Evolutionary conservation across 2,113 vertebrate species (phyloP).

Genomic region (Trogon melanurus): DNA sequence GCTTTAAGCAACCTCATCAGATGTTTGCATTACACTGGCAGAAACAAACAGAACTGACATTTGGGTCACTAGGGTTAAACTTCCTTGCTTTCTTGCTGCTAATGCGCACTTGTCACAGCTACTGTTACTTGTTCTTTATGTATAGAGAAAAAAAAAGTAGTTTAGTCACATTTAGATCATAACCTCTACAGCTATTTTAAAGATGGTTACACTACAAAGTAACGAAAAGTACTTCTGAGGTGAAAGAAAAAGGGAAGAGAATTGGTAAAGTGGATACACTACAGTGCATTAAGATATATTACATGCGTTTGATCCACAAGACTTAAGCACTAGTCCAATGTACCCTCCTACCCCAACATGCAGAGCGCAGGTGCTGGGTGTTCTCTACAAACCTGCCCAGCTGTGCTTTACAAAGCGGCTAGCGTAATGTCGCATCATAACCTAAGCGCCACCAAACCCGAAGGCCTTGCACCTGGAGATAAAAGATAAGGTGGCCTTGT

Average conservation of each 20-base stretch:
- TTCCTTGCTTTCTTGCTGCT: neutral
- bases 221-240: neutral
- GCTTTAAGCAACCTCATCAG: neutral
- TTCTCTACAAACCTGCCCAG: neutral
- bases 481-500: neutral
- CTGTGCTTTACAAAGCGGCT: neutral
- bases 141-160: neutral
- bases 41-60: neutral
- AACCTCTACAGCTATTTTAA: neutral
- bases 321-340: too few relatives aligned
- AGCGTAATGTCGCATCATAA: too few relatives aligned
- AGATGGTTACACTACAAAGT: neutral
- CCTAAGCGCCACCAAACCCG: neutral
- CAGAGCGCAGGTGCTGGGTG: neutral
- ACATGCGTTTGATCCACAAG: neutral
- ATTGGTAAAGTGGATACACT: neutral
- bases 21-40: neutral
- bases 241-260: neutral
- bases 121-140: neutral
- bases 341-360: rapidly evolving
- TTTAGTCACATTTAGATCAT: neutral
- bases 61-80: neutral
- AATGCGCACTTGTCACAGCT: neutral
- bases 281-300: neutral
- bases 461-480: neutral